These are phyloP conservation scores for Dendrocincla tyrannina DNA, from an alignment of 2,797 vertebrate genomes.

Conservation along the genomic window DNA sequence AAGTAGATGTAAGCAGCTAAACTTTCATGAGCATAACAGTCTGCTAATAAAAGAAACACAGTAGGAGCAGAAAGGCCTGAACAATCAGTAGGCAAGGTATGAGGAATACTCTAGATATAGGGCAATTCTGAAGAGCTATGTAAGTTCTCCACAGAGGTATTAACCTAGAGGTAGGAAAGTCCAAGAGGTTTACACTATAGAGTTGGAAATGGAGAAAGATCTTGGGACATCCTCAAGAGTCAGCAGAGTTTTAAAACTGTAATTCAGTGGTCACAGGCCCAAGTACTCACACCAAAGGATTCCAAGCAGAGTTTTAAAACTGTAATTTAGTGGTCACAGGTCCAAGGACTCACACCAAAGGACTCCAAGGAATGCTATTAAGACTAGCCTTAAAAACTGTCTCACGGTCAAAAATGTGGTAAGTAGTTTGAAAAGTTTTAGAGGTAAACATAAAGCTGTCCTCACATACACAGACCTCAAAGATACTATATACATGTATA, in stretches of 20 bases:
- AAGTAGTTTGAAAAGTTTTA: neutral
- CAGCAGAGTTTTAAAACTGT: neutral
- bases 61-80: neutral
- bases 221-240: neutral
- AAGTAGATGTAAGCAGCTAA: neutral
- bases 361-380: neutral
- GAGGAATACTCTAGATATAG: neutral
- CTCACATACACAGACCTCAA: neutral
- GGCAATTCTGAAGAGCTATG: neutral
- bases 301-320: neutral
- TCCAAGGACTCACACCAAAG: neutral
- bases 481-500: neutral
- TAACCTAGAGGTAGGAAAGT: neutral
- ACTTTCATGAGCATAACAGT: neutral
- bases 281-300: neutral
- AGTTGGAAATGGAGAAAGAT: neutral
- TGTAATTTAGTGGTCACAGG: neutral
- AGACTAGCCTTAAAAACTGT: neutral
- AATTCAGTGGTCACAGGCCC: neutral
- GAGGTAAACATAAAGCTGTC: neutral
- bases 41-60: neutral
- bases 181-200: neutral
- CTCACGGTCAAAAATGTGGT: rapidly evolving
- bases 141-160: neutral
- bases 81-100: neutral